phyloP scores from a whole-genome alignment of 2,797 vertebrate species.

The Epinephelus coioides region DNA sequence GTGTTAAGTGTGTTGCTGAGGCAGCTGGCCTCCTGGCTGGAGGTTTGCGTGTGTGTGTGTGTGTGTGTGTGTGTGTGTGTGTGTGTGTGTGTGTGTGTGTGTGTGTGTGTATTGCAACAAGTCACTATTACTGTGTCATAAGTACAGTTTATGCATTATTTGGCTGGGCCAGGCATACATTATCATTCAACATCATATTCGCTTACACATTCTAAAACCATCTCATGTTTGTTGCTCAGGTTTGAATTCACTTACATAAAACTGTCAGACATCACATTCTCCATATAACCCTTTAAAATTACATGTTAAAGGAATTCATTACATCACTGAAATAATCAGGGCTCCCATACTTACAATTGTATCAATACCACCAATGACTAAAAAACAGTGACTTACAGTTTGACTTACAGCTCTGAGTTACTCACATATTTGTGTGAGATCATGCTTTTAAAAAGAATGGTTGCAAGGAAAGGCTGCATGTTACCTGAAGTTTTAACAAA shows the following conservation, averaged over 20 bases:
- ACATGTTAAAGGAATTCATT: neutral
- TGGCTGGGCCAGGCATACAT: neutral
- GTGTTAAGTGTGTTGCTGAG: slow-evolving; percentile 8
- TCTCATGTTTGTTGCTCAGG: neutral
- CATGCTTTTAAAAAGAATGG: neutral
- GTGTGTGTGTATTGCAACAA: neutral
- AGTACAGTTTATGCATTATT: neutral
- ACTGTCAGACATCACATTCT: neutral
- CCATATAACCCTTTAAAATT: neutral
- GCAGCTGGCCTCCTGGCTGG: slow-evolving; percentile 8
- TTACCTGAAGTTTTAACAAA: neutral
- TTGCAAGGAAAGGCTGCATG: neutral
- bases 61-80: neutral
- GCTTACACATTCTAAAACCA: neutral
- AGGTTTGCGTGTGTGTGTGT: neutral
- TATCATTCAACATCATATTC: neutral
- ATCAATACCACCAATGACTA: slow-evolving; percentile 17
- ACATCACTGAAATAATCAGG: neutral
- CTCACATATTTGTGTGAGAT: slow-evolving; percentile 36
- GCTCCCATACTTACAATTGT: neutral
- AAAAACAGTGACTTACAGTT: neutral
- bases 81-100: neutral
- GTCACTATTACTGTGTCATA: neutral
- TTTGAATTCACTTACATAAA: neutral
- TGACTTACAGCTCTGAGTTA: neutral